Base-by-base conservation (phyloP, 2,888 invertebrate species). In the Polyploca ridens region DNA sequence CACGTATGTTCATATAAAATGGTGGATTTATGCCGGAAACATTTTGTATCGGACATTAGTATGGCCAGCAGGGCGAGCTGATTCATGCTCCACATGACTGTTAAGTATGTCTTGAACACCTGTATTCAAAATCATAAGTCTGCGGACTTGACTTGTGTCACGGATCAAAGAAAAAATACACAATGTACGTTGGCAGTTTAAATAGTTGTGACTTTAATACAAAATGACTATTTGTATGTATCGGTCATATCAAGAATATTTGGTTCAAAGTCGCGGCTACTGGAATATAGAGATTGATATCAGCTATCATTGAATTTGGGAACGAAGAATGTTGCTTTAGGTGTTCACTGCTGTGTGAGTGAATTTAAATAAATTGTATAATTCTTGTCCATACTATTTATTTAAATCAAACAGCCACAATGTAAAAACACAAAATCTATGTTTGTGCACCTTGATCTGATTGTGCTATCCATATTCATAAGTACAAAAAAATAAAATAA, bases 1-100 rank as follows among this genome's bases (percentile, higher is more conserved):
- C 84, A 82, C 79, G 83, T 78, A 71, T 72, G 67, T 62, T 72
- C 66, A 69, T 75, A 73, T 74, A 72, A 71, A 66, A 65, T 69
- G 63, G 74, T 71, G 74, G 75, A 82, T 80, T 82, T 80, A 82
- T 83, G 85, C 88, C 89, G 90, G 90, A 90, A 90, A 85, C 83
- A 77, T 86, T 72, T 67, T 68, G 67, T 71, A 68, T 69, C 11
- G 62, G 65, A 63, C 80, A 89, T 90, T 90, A 85, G 88, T 90
- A 90, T 90, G 86, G 66, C 71, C 66, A 71, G 70, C 83, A 68
- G 67, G 69, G 57, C 65, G 44, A 63, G 64, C 77, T 87, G 85
- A 87, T 82, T 87, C 86, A 87, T 77, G 71, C 77, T 71, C 64
- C 66, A 65, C 68, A 67, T 69, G 78, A 78, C 76, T 79, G 67